phyloP scores from a whole-genome alignment of 2,797 vertebrate genomes.

The Geotrypetes seraphini region DNA sequence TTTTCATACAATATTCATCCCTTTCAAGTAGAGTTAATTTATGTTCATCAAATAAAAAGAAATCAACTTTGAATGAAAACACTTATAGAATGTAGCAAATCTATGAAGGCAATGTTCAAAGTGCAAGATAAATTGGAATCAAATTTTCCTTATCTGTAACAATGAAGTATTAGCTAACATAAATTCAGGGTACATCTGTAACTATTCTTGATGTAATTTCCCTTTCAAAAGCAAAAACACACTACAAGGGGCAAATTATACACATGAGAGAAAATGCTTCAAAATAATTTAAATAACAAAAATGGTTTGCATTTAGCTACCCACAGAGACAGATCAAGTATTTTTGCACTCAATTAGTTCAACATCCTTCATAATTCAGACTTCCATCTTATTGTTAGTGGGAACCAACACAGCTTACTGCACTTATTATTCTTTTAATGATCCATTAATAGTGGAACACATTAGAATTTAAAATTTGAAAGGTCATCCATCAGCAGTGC shows the following conservation, averaged over 20 bases:
- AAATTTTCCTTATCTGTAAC: constrained; percentile 14
- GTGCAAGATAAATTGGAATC: not conserved
- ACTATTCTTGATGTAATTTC: constrained; percentile 9
- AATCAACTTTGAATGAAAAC: too few relatives aligned
- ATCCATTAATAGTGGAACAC: constrained; percentile 30
- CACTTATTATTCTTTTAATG: constrained; percentile 32
- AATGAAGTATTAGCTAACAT: constrained; percentile 7
- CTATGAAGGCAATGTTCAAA: too few relatives aligned
- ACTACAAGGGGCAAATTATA: constrained; percentile 12
- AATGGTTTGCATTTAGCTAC: constrained; percentile 13
- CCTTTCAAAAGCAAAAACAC: constrained; percentile 4
- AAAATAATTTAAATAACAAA: constrained; percentile 20
- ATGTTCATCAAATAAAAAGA: too few relatives aligned
- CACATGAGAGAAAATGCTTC: constrained; percentile 8
- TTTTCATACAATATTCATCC: too few relatives aligned
- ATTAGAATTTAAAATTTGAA: constrained; percentile 16
- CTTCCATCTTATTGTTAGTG: constrained; percentile 23
- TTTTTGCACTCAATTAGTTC: constrained; percentile 42
- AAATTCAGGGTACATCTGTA: constrained; percentile 11
- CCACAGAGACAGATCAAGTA: constrained; percentile 22
- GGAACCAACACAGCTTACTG: constrained; percentile 31
- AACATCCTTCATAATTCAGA: constrained; percentile 17
- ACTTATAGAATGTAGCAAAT: too few relatives aligned
- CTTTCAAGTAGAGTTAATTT: too few relatives aligned
- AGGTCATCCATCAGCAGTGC: constrained; percentile 20